These are phyloP conservation scores for Euwallacea fornicatus DNA, from an alignment of 1,140 invertebrate species.

Conservation along the genomic window DNA sequence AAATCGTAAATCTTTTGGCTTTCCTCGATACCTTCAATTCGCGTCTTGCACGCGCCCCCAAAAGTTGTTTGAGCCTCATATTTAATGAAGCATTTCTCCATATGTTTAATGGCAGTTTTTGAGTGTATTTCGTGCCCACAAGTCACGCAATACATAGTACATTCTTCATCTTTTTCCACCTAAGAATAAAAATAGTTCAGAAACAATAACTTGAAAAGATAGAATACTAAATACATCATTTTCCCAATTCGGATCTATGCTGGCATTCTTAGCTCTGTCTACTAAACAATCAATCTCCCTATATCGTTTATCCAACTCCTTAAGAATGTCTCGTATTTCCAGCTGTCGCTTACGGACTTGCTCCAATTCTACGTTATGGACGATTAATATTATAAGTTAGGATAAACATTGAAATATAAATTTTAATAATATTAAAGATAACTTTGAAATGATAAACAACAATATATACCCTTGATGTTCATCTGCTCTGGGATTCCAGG, in stretches of 20 bases:
- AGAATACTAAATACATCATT: slow-evolving; percentile 60
- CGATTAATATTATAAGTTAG: too few relatives aligned
- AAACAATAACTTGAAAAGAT: neutral
- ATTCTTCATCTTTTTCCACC: slow-evolving; percentile 69
- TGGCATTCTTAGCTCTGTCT: slow-evolving; percentile 70
- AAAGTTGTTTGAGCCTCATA: slow-evolving; percentile 92
- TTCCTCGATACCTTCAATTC: slow-evolving; percentile 70
- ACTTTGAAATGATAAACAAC: neutral
- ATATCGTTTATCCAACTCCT: slow-evolving; percentile 76
- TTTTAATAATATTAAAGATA: neutral
- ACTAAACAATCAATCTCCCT: slow-evolving; percentile 81
- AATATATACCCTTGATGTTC: slow-evolving; percentile 65
- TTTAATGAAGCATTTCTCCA: slow-evolving; percentile 96
- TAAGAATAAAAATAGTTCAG: slow-evolving; percentile 9
- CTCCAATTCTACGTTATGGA: slow-evolving; percentile 63
- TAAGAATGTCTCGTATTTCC: slow-evolving; percentile 72
- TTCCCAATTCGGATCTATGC: slow-evolving; percentile 64
- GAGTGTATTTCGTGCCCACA: slow-evolving; percentile 93
- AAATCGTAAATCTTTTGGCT: neutral
- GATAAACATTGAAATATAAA: too few relatives aligned
- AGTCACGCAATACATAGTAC: slow-evolving; percentile 93
- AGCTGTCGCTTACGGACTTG: slow-evolving; percentile 77
- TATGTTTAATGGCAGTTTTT: slow-evolving; percentile 85
- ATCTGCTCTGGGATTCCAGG: slow-evolving; percentile 84
- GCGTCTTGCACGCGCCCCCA: slow-evolving; percentile 90